Conservation (phyloP, 2,888 invertebrate genomes). For the Zaprionus bogoriensis region DNA sequence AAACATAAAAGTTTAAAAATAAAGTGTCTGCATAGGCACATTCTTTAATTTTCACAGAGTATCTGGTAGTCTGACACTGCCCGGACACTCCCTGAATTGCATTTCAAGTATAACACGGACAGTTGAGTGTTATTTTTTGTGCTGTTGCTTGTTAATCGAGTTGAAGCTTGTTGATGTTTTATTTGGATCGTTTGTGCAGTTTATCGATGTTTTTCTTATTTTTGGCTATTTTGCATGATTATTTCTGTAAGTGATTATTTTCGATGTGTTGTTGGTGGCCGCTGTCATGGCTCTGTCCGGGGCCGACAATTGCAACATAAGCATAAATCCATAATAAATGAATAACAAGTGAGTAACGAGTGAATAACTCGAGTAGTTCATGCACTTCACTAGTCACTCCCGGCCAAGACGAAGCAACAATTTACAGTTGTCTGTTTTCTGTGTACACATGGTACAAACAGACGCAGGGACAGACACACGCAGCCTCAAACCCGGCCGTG, state of each 20-base stretch:
- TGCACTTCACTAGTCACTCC: neutral
- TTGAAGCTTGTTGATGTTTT: slow-evolving; percentile 22
- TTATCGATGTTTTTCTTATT: slow-evolving; percentile 56
- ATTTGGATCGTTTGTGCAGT: slow-evolving; percentile 21
- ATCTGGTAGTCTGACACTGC: neutral
- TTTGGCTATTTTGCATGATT: slow-evolving; percentile 43
- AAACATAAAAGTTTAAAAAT: too few relatives aligned
- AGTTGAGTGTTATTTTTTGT: neutral
- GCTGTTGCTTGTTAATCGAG: neutral
- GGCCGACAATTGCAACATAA: neutral
- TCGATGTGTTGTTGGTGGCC: neutral
- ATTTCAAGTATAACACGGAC: neutral
- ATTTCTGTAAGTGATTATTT: slow-evolving; percentile 57
- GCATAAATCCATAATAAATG: neutral
- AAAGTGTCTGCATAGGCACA: too few relatives aligned
- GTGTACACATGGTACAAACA: slow-evolving; percentile 5
- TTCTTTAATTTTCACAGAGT: neutral
- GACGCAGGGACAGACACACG: neutral
- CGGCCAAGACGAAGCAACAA: slow-evolving; percentile 4
- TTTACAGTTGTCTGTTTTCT: slow-evolving; percentile 18
- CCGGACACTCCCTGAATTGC: neutral
- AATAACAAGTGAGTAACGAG: slow-evolving; percentile 10
- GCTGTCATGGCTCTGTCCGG: neutral
- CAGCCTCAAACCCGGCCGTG: neutral
- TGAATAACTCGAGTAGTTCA: neutral